Conservation (phyloP, 2,797 vertebrate species). For the Betta splendens region DNA sequence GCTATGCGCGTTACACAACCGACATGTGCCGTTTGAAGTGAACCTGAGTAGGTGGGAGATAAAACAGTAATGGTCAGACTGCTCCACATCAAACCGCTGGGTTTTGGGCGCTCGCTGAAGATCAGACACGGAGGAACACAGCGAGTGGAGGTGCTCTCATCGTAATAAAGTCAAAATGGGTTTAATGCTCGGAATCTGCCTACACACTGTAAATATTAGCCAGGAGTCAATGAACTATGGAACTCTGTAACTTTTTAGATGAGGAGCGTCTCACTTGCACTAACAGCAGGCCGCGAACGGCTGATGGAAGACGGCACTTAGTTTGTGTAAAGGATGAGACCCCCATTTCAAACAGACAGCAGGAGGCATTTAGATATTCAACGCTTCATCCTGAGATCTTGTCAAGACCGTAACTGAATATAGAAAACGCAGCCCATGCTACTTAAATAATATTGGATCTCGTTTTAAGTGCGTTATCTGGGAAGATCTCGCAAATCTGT, state of each 20-base stretch:
- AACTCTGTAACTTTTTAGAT: not conserved
- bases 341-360: conserved; percentile 17
- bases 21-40: conserved; percentile 27
- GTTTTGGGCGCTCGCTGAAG: not conserved
- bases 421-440: conserved; percentile 19
- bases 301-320: conserved; percentile 14
- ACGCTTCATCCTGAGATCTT: conserved; percentile 22
- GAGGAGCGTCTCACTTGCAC: conserved; percentile 12
- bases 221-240: conserved; percentile 1
- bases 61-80: conserved; percentile 4
- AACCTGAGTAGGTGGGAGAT: conserved; percentile 17
- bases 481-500: conserved; percentile 20
- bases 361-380: conserved; percentile 25
- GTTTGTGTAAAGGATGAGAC: conserved; percentile 7
- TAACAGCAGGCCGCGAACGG: conserved; percentile 7
- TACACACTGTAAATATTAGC: not conserved
- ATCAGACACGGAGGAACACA: not conserved
- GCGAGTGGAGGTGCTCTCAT: not conserved
- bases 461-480: conserved; percentile 13
- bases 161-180: not conserved
- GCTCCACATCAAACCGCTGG: conserved; percentile 6
- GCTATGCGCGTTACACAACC: conserved; percentile 22
- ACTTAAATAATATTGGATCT: conserved; percentile 17
- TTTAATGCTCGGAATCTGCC: not conserved
- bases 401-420: conserved; percentile 30